A percentile compares a stretch with the other conserved stretches of the same genome.
Conservation (phyloP, 2,888 invertebrate species). For the Dasysyrphus albostriatus region DNA sequence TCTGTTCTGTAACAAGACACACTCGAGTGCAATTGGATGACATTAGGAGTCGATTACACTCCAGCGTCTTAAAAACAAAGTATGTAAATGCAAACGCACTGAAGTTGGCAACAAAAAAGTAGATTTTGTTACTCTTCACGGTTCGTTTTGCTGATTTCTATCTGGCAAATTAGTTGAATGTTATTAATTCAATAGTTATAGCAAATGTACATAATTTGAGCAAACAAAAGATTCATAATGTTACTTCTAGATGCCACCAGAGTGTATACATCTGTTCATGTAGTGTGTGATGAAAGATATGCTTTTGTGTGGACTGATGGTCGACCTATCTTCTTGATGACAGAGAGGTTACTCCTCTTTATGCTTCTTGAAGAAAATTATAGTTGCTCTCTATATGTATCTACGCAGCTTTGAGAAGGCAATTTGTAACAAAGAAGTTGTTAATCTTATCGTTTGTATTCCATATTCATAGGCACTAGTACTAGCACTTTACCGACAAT, state of each 20-base stretch:
- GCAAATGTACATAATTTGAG: conserved; percentile 36
- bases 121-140: neutral
- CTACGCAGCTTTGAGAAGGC: neutral
- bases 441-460: conserved; percentile 36
- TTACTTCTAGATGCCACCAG: conserved; percentile 5
- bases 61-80: conserved; percentile 29
- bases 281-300: neutral
- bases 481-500: neutral
- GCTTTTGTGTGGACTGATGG: neutral
- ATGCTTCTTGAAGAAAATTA: conserved; percentile 5
- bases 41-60: conserved; percentile 70
- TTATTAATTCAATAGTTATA: conserved; percentile 34
- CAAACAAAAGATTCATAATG: conserved; percentile 27
- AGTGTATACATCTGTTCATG: neutral
- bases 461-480: neutral
- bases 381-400: neutral
- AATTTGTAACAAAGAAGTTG: conserved; percentile 45
- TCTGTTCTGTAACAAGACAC: conserved; percentile 25
- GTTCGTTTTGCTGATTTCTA: conserved; percentile 47
- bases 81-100: conserved; percentile 21
- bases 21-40: conserved; percentile 69
- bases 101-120: conserved; percentile 29
- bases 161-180: conserved; percentile 52
- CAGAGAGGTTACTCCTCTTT: conserved; percentile 37
- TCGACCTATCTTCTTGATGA: conserved; percentile 22